These are phyloP conservation scores for Myotis planiceps DNA, from an alignment of 2,797 vertebrate species.

Conservation along the genomic window DNA sequence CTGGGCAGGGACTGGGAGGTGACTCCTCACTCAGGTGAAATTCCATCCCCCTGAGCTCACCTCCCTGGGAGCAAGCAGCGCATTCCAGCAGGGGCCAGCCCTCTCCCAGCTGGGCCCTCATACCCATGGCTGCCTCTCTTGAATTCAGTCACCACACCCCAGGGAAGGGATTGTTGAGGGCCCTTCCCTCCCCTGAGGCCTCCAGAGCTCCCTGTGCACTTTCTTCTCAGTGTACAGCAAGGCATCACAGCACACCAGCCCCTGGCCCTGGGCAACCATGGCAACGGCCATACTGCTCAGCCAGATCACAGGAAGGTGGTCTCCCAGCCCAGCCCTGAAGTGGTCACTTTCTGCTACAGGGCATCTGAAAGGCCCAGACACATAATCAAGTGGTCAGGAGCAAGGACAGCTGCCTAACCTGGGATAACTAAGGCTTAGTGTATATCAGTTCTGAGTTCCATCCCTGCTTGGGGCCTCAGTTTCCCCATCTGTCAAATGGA, in stretches of 20 bases:
- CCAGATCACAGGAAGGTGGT: neutral
- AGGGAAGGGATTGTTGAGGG: neutral
- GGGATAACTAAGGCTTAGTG: neutral
- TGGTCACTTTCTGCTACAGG: neutral
- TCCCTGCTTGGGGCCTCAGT: neutral
- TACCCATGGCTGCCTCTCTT: constrained; percentile 20
- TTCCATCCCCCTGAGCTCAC: constrained; percentile 80
- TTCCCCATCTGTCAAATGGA: neutral
- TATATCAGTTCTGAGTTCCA: neutral
- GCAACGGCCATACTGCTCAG: no score
- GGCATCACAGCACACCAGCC: neutral
- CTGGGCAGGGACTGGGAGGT: constrained; percentile 63
- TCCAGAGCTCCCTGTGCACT: neutral
- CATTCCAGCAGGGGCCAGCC: constrained; percentile 72
- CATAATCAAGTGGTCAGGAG: neutral
- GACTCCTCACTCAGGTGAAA: constrained; percentile 62
- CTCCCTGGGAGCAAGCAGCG: constrained; percentile 25
- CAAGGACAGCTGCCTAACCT: neutral
- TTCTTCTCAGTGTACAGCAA: accelerated
- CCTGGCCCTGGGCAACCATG: neutral
- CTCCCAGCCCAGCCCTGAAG: neutral
- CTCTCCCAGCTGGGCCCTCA: constrained; percentile 24
- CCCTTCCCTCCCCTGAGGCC: neutral
- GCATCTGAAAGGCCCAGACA: no score
- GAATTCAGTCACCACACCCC: neutral